Evolutionary conservation across 2,888 invertebrate genomes (phyloP), one percentile per base, ranked within the genome.

Genomic region (Acanthoscelides obtectus): DNA sequence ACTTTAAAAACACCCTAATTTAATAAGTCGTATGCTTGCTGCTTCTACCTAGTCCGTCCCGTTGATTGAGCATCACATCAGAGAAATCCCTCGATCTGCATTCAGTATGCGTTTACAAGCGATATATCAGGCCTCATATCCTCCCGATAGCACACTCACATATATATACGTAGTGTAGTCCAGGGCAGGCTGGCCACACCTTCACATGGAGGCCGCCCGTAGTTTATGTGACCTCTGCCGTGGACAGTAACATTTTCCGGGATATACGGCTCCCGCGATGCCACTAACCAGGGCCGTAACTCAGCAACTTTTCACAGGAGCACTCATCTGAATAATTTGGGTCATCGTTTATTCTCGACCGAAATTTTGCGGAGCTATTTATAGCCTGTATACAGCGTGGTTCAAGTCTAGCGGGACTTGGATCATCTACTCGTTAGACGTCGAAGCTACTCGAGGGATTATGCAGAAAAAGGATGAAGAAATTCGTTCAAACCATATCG

Each of bases 41-140:
- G n/a, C n/a, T n/a, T n/a, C n/a, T n/a, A 1, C 67, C 72, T 67
- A 64, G 69, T 70, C 67, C 69, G 68, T 19, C 69, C 69, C 69
- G 69, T 72, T 69, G 70, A 45, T 6, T 12, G 5, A 45, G 45
- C 45, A 45, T 3, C 45, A 45, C 17, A 45, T 3, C 45, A 45
- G 1, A 45, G 45, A 45, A 45, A 45, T 45, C 45, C 17, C 17
- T 17, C 1, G 45, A 12, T 45, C 8, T 45, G 12, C 45, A 45
- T 45, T 45, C 45, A 45, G 5, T 45, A 45, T 45, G 45, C 5
- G 45, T 45, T 45, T 45, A 45, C 45, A 45, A 45, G 45, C 5
- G 45, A 45, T 12, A 45, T 45, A 45, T 45, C 45, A 45, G 45
- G 45, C 12, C 45, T 6, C 12, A 45, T 45, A 6, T 45, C 45